Evolutionary conservation across 2,797 vertebrate species (phyloP).

Genomic region (Periparus ater): DNA sequence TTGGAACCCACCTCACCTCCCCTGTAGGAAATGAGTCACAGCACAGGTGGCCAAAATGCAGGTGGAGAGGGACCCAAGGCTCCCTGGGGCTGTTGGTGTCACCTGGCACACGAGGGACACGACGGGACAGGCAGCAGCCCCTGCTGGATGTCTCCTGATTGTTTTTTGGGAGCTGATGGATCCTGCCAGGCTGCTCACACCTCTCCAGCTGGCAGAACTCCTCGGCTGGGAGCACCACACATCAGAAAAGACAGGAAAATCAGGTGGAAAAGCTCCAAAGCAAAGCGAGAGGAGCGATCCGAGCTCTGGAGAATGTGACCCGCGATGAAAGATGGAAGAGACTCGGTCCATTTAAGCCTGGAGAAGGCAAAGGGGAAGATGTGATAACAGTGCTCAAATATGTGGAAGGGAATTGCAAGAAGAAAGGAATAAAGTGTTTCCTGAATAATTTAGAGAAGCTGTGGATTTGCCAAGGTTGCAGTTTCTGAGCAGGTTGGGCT

Average conservation of each 20-base stretch:
- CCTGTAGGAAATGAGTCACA: background rate
- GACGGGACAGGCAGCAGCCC: background rate
- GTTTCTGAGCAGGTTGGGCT: background rate
- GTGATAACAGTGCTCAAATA: background rate
- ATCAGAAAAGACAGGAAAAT: background rate
- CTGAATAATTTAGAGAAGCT: background rate
- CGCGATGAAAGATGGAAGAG: background rate
- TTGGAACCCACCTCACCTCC: conserved; percentile 6
- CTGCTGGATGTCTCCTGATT: background rate
- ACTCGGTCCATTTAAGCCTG: background rate
- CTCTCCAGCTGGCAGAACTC: background rate
- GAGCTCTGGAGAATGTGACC: conserved; percentile 10
- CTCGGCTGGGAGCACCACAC: background rate
- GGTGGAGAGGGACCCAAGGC: background rate
- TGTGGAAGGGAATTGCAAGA: background rate
- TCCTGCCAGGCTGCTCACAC: background rate
- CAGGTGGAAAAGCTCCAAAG: background rate
- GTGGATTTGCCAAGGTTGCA: background rate
- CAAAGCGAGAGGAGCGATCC: background rate
- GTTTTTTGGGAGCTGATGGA: background rate
- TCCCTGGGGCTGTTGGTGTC: background rate
- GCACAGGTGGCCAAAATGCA: background rate
- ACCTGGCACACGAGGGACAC: background rate
- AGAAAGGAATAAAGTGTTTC: background rate
- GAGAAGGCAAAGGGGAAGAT: background rate